Conservation (phyloP, 2,888 invertebrate species). For the Pinctada fucata region DNA sequence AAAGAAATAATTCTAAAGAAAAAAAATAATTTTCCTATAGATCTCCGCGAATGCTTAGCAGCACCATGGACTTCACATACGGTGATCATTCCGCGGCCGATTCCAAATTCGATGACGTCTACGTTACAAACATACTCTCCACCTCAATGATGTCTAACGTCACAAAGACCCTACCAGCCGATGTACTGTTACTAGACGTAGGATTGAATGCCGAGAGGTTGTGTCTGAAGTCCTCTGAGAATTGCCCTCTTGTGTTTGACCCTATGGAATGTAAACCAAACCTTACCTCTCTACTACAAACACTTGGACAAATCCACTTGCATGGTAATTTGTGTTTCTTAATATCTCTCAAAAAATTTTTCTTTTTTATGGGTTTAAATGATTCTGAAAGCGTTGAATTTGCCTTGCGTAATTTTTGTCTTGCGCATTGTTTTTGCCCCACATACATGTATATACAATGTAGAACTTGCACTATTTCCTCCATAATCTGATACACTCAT, state of each 20-base stretch:
- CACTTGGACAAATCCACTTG: conserved; percentile 53
- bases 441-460: too few species aligned
- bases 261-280: conserved; percentile 32
- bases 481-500: too few species aligned
- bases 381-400: too few species aligned
- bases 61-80: conserved; percentile 8
- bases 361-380: too few species aligned
- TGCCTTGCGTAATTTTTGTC: too few species aligned
- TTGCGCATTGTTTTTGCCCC: too few species aligned
- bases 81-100: neutral
- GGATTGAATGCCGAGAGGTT: conserved; percentile 21
- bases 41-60: conserved; percentile 10
- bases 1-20: neutral
- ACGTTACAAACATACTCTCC: conserved; percentile 12
- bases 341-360: too few species aligned
- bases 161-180: conserved; percentile 11
- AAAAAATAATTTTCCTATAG: neutral
- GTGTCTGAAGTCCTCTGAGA: conserved; percentile 5
- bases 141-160: neutral
- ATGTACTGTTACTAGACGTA: conserved; percentile 17
- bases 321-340: conserved; percentile 39
- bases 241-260: conserved; percentile 17
- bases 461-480: too few species aligned
- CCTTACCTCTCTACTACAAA: conserved; percentile 41
- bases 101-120: conserved; percentile 5